Evolutionary conservation across 1,140 invertebrate genomes (phyloP), one percentile per base, ranked within the genome.

Genomic region (Rhynchophorus ferrugineus): DNA sequence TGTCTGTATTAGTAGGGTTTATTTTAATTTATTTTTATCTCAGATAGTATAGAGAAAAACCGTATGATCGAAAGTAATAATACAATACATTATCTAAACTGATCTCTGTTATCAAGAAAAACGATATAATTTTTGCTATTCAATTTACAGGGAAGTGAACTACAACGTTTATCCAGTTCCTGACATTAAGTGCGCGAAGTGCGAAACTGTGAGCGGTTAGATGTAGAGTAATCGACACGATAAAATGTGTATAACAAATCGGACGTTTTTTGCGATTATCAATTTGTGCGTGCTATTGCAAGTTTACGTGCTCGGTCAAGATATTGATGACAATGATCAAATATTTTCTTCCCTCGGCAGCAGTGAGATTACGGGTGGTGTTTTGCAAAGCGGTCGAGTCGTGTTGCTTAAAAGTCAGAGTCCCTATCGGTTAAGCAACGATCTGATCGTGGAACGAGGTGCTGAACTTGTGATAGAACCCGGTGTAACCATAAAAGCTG

Each of bases 401-500:
- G 64, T 77, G 62, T 76, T 78, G 73, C 72, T 59, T 68, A 70
- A 62, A 64, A 76, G 64, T 21, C 77, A 79, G 57, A 88, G 85
- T 58, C 89, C 89, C 16, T 93, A 89, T 67, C 66, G 86, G 56
- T 72, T 91, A 13, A 74, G 81, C 21, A 82, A 88, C 64, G 89
- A 95, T 71, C 70, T 95, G n/a, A 76, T 85, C 39, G 75, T 95
- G 19, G 83, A 87, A 56, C 71, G 74, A 34, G 77, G 80, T 44
- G 86, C 81, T 0, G 80, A 85, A 62, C 72, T 96, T 37, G 73
- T 84, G 18, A 80, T 98, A 35, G 86, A 92, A 62, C 79, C 92
- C 0, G 93, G 93, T 1, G 88, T 92, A 0, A 82, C 83, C 60
- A 72, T 98, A 8, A 75, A 82, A 42, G 94, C 97, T 71, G 81